phyloP scores from a whole-genome alignment of 2,113 vertebrate species.

The Mormyrus lacerda region DNA sequence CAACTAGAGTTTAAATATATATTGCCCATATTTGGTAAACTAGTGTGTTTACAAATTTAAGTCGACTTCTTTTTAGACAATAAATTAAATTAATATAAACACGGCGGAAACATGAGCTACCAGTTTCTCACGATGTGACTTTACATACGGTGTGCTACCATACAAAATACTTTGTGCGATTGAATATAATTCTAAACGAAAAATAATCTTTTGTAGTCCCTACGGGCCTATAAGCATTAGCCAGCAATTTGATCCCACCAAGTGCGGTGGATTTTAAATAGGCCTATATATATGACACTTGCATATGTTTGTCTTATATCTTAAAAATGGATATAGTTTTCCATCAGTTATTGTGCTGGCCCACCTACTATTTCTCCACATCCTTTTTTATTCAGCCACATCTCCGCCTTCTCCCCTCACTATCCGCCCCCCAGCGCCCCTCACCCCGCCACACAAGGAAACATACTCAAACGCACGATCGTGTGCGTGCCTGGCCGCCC shows the following conservation, averaged over 20 bases:
- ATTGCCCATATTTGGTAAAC: neutral
- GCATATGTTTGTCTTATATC: neutral
- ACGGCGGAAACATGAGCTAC: neutral
- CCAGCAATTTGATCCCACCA: neutral
- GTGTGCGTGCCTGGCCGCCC: neutral
- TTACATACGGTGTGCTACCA: neutral
- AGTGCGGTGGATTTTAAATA: neutral
- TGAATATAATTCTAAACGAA: neutral
- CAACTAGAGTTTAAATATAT: neutral
- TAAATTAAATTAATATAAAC: neutral
- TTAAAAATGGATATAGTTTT: slow-evolving; percentile 3
- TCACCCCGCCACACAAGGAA: neutral
- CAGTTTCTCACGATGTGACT: neutral
- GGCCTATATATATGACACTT: neutral
- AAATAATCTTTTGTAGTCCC: neutral
- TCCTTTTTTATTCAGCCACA: slow-evolving; percentile 5
- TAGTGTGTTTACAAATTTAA: neutral
- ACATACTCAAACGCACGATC: neutral
- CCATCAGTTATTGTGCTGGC: neutral
- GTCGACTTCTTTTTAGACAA: neutral
- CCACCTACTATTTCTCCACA: neutral
- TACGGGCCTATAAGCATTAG: neutral
- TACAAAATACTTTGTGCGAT: neutral
- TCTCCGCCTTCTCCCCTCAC: neutral
- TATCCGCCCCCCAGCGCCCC: neutral